These are phyloP conservation scores for Phortica magna DNA, from an alignment of 2,888 invertebrate species.

Conservation along the genomic window DNA sequence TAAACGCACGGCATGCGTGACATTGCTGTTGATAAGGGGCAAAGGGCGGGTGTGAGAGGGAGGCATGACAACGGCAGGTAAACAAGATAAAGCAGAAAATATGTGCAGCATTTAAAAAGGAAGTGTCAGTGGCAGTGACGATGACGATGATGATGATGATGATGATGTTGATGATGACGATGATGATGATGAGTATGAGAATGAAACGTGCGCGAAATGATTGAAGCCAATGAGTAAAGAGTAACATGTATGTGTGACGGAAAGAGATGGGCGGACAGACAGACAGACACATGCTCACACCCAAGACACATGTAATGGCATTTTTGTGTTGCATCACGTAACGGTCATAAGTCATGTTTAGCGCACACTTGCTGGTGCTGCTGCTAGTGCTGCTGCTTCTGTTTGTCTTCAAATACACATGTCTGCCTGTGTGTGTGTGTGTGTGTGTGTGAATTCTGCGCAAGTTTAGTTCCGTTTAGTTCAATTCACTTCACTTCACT, in stretches of 20 bases:
- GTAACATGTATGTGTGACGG: not conserved
- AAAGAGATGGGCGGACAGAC: not conserved
- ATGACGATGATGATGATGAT: slow-evolving; percentile 41
- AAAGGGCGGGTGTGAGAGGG: not conserved
- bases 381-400: not conserved
- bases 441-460: not conserved
- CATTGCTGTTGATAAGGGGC: not conserved
- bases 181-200: slow-evolving; percentile 35
- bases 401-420: not conserved
- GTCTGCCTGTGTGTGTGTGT: not conserved
- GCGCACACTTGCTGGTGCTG: slow-evolving; percentile 51
- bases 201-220: slow-evolving; percentile 7
- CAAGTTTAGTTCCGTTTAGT: not conserved
- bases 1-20: slow-evolving; percentile 42
- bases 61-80: not conserved
- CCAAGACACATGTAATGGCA: slow-evolving; percentile 67
- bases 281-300: slow-evolving; percentile 38
- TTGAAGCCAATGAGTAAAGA: not conserved
- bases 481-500: not conserved
- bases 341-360: slow-evolving; percentile 77
- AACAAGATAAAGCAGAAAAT: slow-evolving; percentile 54
- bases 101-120: slow-evolving; percentile 53
- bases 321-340: slow-evolving; percentile 77
- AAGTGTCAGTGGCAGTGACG: slow-evolving; percentile 29
- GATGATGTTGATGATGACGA: slow-evolving; percentile 32